Evolutionary conservation across 2,113 vertebrate genomes (phyloP), one percentile per base, ranked within the genome.

Genomic region (Lanius ludovicianus): DNA sequence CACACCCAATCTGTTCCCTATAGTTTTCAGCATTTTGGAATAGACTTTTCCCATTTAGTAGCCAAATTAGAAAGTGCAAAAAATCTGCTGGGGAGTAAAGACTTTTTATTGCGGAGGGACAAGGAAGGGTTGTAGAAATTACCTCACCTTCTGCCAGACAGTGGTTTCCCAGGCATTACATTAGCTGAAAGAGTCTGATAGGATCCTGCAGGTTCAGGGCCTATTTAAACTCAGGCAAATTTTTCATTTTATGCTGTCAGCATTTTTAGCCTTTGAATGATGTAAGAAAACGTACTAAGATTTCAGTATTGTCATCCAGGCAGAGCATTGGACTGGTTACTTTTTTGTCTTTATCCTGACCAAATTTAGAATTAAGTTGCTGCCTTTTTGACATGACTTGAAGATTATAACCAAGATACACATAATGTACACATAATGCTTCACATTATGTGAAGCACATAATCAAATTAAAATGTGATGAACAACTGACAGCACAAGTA

Each of bases 1-100:
- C 7, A 31, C 0, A 0, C 6, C 62, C 16, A 42, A 2, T 39
- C 22, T 76, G 3, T 46, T 75, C 19, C 3, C 6, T 70, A 80
- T 33, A 46, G 19, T 42, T 41, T 60, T 10, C 8, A 50, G 33
- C 5, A 28, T 41, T 75, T 71, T 20, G 10, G 9, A 93, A 63
- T 3, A 62, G 22, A 70, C 3, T 53, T 85, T 62, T n/a, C 9
- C 16, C 14, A 55, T 18, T 70, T 21, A 70, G 18, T 15, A 80
- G 13, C 10, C 37, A 33, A 65, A 55, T 50, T 22, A 50, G 7
- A 41, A 83, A 55, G 15, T 41, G 8, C 41, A 8, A 90, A 37
- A 69, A 59, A 69, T 73, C 13, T 64, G 3, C 13, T 28, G 7
- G 27, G 17, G 59, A 35, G 8, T 64, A 49, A 90, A 69, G 3